Evolutionary conservation across 37 sponge, comb jelly and placozoan genomes (phyloP), one percentile per base, ranked within the genome.

Genomic region (Cliona cf. orientalis): DNA sequence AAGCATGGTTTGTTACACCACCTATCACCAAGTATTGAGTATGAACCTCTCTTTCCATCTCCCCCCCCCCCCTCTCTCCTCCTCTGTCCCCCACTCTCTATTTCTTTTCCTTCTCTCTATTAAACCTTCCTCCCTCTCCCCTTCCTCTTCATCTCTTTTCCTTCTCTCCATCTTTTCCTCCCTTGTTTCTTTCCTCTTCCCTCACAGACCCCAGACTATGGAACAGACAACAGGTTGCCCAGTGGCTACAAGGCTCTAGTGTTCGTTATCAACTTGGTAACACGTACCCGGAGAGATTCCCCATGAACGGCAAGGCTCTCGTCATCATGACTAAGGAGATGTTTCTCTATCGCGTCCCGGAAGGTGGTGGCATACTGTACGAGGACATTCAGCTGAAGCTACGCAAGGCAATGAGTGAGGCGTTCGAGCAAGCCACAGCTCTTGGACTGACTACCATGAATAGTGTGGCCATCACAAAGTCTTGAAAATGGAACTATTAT

Each of bases 241-340:
- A 44, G 31, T 87, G 88, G 88, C 69, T 87, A 5, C 46, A 65
- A 12, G 34, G 58, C 5, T 39, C 88, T 53, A 69, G 69, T 19
- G 44, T 55, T 6, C 75, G 57, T 46, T 87, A 68, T 60, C 58
- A 75, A 55, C 76, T 87, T 11, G 59, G 61, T 0, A 44, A 74
- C 46, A 72, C 74, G 0, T 42, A 82, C 19, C 68, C 79, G 11
- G 87, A 86, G 31, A 49, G 83, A 7, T 91, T 91, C 53, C 87
- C 87, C 19, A 76, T 91, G 68, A 91, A 91, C 41, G 91, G 91
- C 28, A 86, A 81, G 38, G 91, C 72, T 19, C 83, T 91, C 0
- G 45, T 80, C 59, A 43, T 91, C 35, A 56, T 91, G 78, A 78
- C 91, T n/a, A 85, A 69, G 67, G 91, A 91, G 33, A 91, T 91